phyloP scores from a whole-genome alignment of 2,113 vertebrate species.

The Helogale parvula region DNA sequence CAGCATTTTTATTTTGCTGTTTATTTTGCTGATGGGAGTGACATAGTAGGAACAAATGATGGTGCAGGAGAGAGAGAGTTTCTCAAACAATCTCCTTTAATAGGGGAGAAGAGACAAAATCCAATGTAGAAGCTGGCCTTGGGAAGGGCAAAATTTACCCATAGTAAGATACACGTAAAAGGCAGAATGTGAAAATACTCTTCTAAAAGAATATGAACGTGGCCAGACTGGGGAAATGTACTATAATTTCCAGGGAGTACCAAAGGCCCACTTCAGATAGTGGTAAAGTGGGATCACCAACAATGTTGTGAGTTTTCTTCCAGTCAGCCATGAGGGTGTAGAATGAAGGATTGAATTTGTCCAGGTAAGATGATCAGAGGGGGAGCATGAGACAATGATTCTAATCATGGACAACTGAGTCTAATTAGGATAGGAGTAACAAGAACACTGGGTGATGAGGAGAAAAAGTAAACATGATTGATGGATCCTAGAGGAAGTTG shows the following conservation, averaged over 20 bases:
- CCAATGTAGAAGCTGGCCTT: neutral
- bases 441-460: neutral
- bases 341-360: neutral
- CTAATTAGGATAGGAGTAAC: neutral
- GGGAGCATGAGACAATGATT: neutral
- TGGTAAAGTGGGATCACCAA: neutral
- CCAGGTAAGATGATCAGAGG: neutral
- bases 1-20: neutral
- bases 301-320: neutral
- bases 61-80: neutral
- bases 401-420: neutral
- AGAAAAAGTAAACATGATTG: constrained; percentile 2
- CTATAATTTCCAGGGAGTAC: neutral
- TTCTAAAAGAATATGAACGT: neutral
- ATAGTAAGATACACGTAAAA: neutral
- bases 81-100: neutral
- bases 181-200: neutral
- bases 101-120: neutral
- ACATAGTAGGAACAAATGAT: neutral
- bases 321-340: neutral
- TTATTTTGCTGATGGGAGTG: neutral
- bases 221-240: neutral
- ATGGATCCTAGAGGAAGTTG: neutral
- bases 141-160: neutral
- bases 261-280: neutral